Conservation (phyloP, 2,888 invertebrate species). For the Acrobasis consociella region DNA sequence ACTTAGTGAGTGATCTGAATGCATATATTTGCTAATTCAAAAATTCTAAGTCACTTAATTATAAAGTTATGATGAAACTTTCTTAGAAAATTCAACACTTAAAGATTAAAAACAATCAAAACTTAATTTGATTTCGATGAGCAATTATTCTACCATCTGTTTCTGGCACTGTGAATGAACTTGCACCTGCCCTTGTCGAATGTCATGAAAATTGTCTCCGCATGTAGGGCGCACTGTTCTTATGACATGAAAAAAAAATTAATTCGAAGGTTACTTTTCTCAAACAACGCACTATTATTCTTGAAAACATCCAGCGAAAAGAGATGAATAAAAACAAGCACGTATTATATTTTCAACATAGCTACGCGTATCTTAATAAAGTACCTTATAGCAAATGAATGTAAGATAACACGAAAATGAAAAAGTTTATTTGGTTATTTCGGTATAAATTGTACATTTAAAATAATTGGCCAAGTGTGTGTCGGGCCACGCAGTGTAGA, state of each 20-base stretch:
- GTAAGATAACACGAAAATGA: too few species aligned
- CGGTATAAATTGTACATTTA: too few species aligned
- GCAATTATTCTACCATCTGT: neutral
- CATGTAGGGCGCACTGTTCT: neutral
- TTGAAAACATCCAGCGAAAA: neutral
- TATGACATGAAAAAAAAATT: neutral
- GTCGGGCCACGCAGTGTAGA: too few species aligned
- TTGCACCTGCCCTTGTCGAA: slow-evolving; percentile 1
- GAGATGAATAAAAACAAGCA: neutral
- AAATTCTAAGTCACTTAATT: neutral
- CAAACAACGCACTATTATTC: neutral
- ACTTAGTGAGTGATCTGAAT: neutral
- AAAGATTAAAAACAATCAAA: slow-evolving; percentile 4
- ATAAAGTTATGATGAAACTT: neutral
- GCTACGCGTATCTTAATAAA: neutral
- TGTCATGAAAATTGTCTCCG: slow-evolving; percentile 6
- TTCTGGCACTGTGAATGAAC: slow-evolving; percentile 14
- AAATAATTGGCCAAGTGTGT: too few species aligned
- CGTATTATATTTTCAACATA: neutral
- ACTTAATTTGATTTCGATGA: slow-evolving; percentile 1
- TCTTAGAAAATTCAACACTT: neutral
- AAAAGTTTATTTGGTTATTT: too few species aligned
- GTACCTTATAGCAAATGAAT: too few species aligned
- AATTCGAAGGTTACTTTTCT: neutral
- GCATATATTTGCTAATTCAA: neutral